These are phyloP conservation scores for Ginglymostoma cirratum DNA, from an alignment of 2,113 vertebrate species.

Conservation along the genomic window DNA sequence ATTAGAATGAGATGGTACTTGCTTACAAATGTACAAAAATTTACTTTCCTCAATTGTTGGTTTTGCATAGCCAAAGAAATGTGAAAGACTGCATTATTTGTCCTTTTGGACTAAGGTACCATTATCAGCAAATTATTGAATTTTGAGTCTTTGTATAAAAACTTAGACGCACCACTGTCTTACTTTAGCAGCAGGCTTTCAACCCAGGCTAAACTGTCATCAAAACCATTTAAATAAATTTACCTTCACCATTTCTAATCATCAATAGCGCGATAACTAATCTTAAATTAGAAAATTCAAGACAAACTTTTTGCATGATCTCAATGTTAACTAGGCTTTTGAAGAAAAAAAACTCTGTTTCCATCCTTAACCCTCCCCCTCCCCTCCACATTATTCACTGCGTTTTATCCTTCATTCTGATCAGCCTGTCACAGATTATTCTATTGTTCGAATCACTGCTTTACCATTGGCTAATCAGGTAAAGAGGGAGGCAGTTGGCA, in stretches of 20 bases:
- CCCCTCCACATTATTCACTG: neutral
- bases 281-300: neutral
- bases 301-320: neutral
- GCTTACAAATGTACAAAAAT: conserved; percentile 20
- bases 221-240: neutral
- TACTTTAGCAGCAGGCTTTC: neutral
- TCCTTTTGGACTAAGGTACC: neutral
- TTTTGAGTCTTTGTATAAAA: neutral
- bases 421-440: neutral
- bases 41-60: conserved; percentile 18
- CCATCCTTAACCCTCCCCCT: neutral
- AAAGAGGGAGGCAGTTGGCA: too few relatives aligned
- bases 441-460: neutral
- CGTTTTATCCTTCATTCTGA: neutral
- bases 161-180: neutral
- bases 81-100: neutral
- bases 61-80: neutral
- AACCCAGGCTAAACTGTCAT: neutral
- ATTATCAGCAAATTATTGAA: neutral
- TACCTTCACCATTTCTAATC: neutral
- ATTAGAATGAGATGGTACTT: conserved; percentile 25
- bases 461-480: neutral
- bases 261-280: neutral
- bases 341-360: neutral
- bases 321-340: neutral